Evolutionary conservation across 2,113 vertebrate genomes (phyloP).

Genomic region (Trematomus loennbergii): DNA sequence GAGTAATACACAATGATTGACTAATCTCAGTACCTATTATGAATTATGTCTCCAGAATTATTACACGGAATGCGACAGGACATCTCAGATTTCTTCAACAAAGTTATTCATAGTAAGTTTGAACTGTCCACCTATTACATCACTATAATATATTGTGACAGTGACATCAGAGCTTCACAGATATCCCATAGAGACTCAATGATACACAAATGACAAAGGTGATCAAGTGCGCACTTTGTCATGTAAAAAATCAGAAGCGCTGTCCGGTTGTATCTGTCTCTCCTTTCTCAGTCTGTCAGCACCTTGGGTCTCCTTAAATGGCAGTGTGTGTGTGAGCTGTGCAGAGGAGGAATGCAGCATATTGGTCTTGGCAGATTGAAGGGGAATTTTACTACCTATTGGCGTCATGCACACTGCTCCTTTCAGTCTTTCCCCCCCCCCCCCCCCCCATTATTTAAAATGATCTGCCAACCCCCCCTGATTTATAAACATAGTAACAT

Average conservation of each 20-base stretch:
- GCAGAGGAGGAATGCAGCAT: slow-evolving; percentile 74
- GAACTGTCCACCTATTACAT: slow-evolving; percentile 1
- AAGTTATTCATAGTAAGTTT: slow-evolving; percentile 1
- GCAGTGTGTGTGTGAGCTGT: slow-evolving; percentile 68
- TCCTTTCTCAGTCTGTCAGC: slow-evolving; percentile 59
- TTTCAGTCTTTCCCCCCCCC: slow-evolving; percentile 19
- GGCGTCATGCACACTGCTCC: slow-evolving; percentile 68
- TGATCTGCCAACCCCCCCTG: slow-evolving; percentile 34
- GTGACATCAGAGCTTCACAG: neutral
- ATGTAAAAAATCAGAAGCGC: slow-evolving; percentile 36
- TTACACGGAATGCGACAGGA: neutral
- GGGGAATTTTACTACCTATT: slow-evolving; percentile 77
- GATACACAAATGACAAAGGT: slow-evolving; percentile 36
- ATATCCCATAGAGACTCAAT: slow-evolving; percentile 1
- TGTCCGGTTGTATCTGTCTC: slow-evolving; percentile 44
- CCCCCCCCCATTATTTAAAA: slow-evolving; percentile 68
- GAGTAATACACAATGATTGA: neutral
- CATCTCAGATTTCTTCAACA: neutral
- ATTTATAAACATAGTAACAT: slow-evolving; percentile 55
- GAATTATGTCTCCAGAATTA: neutral
- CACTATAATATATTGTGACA: neutral
- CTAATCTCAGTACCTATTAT: neutral
- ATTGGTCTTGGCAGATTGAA: slow-evolving; percentile 77
- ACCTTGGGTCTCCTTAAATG: slow-evolving; percentile 78
- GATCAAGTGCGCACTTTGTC: slow-evolving; percentile 43